Base-by-base conservation (phyloP, 2,113 vertebrate species). In the Ariopsis seemanni region DNA sequence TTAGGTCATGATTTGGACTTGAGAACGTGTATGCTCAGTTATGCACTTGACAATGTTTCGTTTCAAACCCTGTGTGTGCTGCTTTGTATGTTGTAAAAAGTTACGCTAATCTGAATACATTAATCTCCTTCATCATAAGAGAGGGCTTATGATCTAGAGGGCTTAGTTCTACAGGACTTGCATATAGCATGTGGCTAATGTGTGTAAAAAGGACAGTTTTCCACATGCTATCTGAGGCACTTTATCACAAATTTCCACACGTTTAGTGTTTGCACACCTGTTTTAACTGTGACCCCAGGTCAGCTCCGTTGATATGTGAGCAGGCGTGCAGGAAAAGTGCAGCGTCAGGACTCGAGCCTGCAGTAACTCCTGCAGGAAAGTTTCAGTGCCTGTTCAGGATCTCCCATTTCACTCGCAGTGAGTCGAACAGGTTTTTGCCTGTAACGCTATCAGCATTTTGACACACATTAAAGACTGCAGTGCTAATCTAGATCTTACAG, bases 211-310 rank as follows among this genome's bases (percentile, higher is more conserved):
- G 71, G 27, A 71, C 84, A 65, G n/a, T 57, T 69, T 55, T 83
- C 58, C 25, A 15, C 42, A 30, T 18, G 17, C 34, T 77, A 67
- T 86, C 80, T 57, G 62, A 53, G 1, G 25, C 78, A 10, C 75
- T 90, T 93, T 94, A 94, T 93, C 93, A 91, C 85, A 88, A 91
- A 91, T 92, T 67, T 27, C 93, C 93, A 50, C 93, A 93, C 93
- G 88, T 92, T 87, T 83, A 91, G 83, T 94, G 92, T 95, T 94
- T 94, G 91, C 92, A 90, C 93, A 94, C 92, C 94, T 94, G 93
- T 89, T 84, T 93, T 93, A 92, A 92, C 91, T 91, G 84, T 83
- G 89, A 85, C 84, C 84, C 62, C 72, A 30, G 84, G 72, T 71
- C 88, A 72, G 79, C 27, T 87, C 77, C 67, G 90, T 57, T 90